These are phyloP conservation scores for Hydropsyche betteni DNA, from an alignment of 2,888 invertebrate genomes.

Conservation along the genomic window DNA sequence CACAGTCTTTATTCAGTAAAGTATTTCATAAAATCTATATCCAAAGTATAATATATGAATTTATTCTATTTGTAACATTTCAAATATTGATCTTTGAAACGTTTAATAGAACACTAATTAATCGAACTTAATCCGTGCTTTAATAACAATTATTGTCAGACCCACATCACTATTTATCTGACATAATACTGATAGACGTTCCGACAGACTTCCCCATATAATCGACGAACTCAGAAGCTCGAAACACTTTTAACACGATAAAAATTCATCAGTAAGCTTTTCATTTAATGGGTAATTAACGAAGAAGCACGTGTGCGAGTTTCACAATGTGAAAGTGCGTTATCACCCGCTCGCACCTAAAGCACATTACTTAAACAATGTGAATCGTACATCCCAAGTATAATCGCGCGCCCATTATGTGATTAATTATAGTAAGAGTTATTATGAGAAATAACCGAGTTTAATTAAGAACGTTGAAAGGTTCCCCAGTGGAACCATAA, in stretches of 20 bases:
- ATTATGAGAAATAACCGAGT: slow-evolving; percentile 27
- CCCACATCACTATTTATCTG: slow-evolving; percentile 19
- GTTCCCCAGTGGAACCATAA: slow-evolving; percentile 19
- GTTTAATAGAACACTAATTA: background rate
- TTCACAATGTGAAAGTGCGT: too few relatives aligned
- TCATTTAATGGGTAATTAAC: too few relatives aligned
- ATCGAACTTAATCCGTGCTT: background rate
- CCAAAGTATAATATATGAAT: too few relatives aligned
- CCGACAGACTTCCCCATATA: background rate
- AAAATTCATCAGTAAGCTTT: too few relatives aligned
- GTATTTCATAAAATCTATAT: too few relatives aligned
- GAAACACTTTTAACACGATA: too few relatives aligned
- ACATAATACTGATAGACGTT: slow-evolving; percentile 22
- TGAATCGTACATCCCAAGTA: background rate
- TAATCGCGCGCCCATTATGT: slow-evolving; percentile 7
- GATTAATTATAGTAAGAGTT: slow-evolving; percentile 19
- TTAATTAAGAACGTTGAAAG: slow-evolving; percentile 21
- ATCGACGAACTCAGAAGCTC: background rate
- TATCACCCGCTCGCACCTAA: too few relatives aligned
- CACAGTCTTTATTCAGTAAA: too few relatives aligned
- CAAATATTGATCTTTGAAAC: too few relatives aligned
- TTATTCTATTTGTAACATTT: too few relatives aligned
- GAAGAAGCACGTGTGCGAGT: too few relatives aligned
- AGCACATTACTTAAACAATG: too few relatives aligned
- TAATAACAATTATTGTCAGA: background rate